A percentile compares a stretch with the other conserved stretches of the same genome.
Conservation (phyloP, 2,797 vertebrate species). For the Anolis apletophallus region DNA sequence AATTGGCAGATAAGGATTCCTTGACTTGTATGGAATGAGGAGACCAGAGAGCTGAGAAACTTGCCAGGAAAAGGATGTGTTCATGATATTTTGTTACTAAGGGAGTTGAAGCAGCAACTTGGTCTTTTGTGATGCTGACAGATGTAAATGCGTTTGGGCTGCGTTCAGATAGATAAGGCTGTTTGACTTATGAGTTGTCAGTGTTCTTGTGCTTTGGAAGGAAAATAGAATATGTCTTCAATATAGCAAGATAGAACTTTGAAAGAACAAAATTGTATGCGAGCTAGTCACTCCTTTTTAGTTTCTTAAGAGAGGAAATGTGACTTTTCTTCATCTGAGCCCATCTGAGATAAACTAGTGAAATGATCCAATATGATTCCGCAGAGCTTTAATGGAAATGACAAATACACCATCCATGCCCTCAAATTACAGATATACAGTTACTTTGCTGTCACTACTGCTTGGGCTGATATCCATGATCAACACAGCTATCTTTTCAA, state of each 20-base stretch:
- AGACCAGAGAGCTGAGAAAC: not conserved
- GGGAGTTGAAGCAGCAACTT: slow-evolving; percentile 1
- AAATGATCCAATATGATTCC: not conserved
- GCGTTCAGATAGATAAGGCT: slow-evolving; percentile 27
- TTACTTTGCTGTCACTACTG: not conserved
- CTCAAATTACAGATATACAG: not conserved
- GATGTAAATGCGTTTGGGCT: slow-evolving; percentile 20
- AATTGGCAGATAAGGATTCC: not conserved
- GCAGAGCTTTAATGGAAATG: not conserved
- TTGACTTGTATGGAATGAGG: not conserved
- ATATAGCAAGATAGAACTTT: slow-evolving; percentile 20
- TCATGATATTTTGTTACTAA: not conserved
- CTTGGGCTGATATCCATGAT: slow-evolving; percentile 11
- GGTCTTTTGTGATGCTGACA: slow-evolving; percentile 12
- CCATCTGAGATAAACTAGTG: not conserved
- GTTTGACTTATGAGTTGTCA: slow-evolving; percentile 16
- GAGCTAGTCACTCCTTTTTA: slow-evolving; percentile 3
- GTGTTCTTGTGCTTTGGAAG: not conserved
- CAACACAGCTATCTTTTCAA: not conserved
- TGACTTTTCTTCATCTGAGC: not conserved
- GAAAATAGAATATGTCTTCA: slow-evolving; percentile 15
- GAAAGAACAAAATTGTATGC: slow-evolving; percentile 14
- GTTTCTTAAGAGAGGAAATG: not conserved
- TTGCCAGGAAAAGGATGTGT: not conserved
- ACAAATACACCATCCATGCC: not conserved